Evolutionary conservation across 2,888 invertebrate species (phyloP), one percentile per base, ranked within the genome.

Genomic region (Megalurothrips usitatus): DNA sequence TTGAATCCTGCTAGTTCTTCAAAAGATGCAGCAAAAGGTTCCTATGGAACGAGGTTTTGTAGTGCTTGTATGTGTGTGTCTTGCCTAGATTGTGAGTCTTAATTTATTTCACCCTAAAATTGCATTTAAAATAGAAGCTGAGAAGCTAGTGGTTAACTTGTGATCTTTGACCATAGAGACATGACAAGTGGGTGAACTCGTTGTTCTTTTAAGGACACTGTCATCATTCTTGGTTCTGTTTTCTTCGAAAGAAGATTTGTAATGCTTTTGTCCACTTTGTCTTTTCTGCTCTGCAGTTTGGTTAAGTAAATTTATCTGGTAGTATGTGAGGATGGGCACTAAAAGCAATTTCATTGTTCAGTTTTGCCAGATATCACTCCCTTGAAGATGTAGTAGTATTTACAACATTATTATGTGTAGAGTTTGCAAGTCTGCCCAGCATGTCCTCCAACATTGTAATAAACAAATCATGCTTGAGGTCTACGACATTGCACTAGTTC

Each of bases 1-100:
- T 75, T 75, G 68, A 75, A 26, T 26, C 23, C 26, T 26, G 68
- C 9, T 75, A 75, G 23, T 75, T 26, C 23, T 26, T 75, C 26
- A 75, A 26, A 58, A 26, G 58, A n/a, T 58, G 23, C 68, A 26
- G 68, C 23, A 75, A 43, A 43, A 43, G 34, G 34, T 43, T 43
- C 34, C 34, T 43, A 6, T 43, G 34, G 34, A 43, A 43, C 34
- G 34, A 43, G 34, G 2, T 43, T 26, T 26, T 75, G n/a, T 75
- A 75, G 68, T 75, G 68, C 68, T 75, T 26, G n/a, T 43, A 43
- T 75, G 68, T 75, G 68, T 75, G 26, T 75, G 23, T 75, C 68
- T 75, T 75, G 68, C 68, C 68, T 75, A 26, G 26, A 26, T 26
- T 23, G 12, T 23, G 68, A 75, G 68, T 26, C 58, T 58, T 26